These are phyloP conservation scores for Macropis europaea DNA, from an alignment of 2,888 invertebrate species.

Conservation along the genomic window DNA sequence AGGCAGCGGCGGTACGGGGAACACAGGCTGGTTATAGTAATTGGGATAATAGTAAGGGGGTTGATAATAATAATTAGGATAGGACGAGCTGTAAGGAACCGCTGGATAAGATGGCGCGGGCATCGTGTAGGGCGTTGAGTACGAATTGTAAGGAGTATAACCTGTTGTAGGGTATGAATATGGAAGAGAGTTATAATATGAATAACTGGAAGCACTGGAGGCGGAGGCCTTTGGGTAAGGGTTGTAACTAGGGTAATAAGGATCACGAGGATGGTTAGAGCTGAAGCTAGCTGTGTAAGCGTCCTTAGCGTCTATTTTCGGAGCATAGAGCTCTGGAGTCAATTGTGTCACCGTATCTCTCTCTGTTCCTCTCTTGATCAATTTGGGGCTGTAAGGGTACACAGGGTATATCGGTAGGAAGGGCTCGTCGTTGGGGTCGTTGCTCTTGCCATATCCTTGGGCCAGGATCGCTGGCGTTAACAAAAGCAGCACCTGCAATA, in stretches of 20 bases:
- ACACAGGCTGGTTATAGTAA: conserved; percentile 69
- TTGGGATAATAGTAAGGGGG: conserved; percentile 69
- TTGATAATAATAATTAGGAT: conserved; percentile 72
- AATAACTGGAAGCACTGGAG: conserved; percentile 7
- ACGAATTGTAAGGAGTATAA: conserved; percentile 43
- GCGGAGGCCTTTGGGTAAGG: conserved; percentile 62
- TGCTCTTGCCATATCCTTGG: conserved; percentile 60
- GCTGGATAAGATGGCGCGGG: conserved; percentile 45
- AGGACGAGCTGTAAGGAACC: conserved; percentile 48
- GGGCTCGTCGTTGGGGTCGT: conserved; percentile 74
- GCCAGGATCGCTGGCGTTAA: conserved; percentile 67
- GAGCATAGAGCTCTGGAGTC: conserved; percentile 70
- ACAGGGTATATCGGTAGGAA: conserved; percentile 75
- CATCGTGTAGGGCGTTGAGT: conserved; percentile 41
- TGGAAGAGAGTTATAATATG: conserved; percentile 44
- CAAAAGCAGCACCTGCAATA: conserved; percentile 71
- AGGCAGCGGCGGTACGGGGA: conserved; percentile 61
- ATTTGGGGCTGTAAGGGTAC: conserved; percentile 75
- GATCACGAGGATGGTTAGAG: conserved; percentile 65
- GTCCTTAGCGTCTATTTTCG: conserved; percentile 71
- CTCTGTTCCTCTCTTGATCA: conserved; percentile 75
- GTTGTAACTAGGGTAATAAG: conserved; percentile 68
- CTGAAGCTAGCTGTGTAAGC: conserved; percentile 66
- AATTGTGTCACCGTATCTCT: conserved; percentile 61
- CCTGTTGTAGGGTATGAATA: conserved; percentile 25